A percentile compares a stretch with the other conserved stretches of the same genome.
phyloP scores from a whole-genome alignment of 2,797 vertebrate genomes.

The Stomatorhinus walkeri region DNA sequence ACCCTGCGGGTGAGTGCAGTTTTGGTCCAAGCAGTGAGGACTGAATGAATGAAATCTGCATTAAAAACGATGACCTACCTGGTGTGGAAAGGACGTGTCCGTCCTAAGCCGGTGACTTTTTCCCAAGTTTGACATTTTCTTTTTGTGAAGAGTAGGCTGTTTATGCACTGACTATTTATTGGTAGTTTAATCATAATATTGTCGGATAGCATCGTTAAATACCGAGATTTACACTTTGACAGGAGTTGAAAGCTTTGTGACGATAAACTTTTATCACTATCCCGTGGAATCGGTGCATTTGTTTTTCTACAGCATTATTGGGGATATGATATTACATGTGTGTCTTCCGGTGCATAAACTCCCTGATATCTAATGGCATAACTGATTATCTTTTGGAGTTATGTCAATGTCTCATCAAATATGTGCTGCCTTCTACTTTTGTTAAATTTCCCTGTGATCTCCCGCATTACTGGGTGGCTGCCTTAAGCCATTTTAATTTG shows the following conservation, averaged over 20 bases:
- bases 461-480: neutral
- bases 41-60: neutral
- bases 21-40: neutral
- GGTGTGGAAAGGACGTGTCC: neutral
- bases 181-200: neutral
- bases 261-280: neutral
- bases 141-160: neutral
- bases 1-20: constrained; percentile 55
- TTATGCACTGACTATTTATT: neutral
- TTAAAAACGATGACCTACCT: neutral
- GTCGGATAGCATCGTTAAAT: neutral
- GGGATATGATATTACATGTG: neutral
- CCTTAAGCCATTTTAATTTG: neutral
- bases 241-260: neutral
- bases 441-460: neutral
- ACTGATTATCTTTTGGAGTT: neutral
- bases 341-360: neutral
- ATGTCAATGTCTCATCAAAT: neutral
- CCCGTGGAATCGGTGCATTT: neutral
- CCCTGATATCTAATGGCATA: neutral
- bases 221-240: neutral
- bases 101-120: neutral
- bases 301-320: neutral
- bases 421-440: neutral
- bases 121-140: neutral